Percentiles rank a stretch among this genome's conserved stretches.
These are phyloP conservation scores for Drosophila affinis DNA, from an alignment of 2,888 invertebrate genomes.

Conservation along the genomic window DNA sequence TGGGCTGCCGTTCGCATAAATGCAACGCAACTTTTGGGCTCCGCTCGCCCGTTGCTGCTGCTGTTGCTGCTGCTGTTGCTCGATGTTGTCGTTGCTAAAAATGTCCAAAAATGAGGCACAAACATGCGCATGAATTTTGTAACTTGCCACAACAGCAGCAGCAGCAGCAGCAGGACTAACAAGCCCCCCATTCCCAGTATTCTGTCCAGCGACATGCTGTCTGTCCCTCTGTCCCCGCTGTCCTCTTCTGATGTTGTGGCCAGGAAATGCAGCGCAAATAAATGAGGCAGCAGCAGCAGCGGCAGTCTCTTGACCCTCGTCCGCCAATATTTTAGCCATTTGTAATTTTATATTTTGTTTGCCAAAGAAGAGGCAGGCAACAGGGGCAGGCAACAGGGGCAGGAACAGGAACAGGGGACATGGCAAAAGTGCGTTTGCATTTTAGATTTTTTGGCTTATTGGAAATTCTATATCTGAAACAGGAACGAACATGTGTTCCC, in stretches of 20 bases:
- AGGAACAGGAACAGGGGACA: slow-evolving; percentile 10
- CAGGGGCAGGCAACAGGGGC: not conserved
- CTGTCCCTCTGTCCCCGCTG: slow-evolving; percentile 3
- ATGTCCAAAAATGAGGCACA: slow-evolving; percentile 77
- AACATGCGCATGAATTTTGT: slow-evolving; percentile 82
- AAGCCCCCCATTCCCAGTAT: slow-evolving; percentile 53
- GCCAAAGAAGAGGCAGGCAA: slow-evolving; percentile 36
- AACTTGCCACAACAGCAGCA: slow-evolving; percentile 39
- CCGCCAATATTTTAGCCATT: slow-evolving; percentile 71
- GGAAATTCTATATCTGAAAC: slow-evolving; percentile 50
- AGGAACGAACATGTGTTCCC: slow-evolving; percentile 40
- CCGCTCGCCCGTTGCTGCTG: slow-evolving; percentile 16
- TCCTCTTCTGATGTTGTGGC: slow-evolving; percentile 14
- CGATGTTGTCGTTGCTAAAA: slow-evolving; percentile 49
- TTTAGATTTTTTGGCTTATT: slow-evolving; percentile 55
- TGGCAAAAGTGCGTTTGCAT: slow-evolving; percentile 48
- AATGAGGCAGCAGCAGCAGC: slow-evolving; percentile 60
- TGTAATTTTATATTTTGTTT: slow-evolving; percentile 72
- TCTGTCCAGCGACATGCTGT: slow-evolving; percentile 1
- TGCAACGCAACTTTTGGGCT: slow-evolving; percentile 56
- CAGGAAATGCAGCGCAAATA: slow-evolving; percentile 65
- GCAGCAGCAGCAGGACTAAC: slow-evolving; percentile 54
- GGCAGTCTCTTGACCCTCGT: slow-evolving; percentile 58
- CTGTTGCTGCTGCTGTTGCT: slow-evolving; percentile 27
- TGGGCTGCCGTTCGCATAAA: slow-evolving; percentile 33